These are phyloP conservation scores for Phorcus lineatus DNA, from an alignment of 2,888 invertebrate species.

Conservation along the genomic window DNA sequence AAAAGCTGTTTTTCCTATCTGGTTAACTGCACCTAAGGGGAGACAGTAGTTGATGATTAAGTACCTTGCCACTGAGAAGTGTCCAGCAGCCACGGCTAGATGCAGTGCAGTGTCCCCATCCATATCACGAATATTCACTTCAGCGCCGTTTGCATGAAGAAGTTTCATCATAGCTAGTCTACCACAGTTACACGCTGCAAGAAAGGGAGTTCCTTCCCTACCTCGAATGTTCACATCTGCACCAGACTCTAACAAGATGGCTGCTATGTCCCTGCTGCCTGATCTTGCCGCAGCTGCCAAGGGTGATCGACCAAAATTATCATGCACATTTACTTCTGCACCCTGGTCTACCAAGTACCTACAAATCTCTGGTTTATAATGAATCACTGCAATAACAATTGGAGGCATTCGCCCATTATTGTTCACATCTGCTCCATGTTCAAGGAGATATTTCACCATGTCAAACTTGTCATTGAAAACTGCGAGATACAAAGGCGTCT, in stretches of 20 bases:
- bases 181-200: not conserved
- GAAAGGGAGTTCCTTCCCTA: not conserved
- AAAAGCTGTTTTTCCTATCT: not conserved
- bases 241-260: not conserved
- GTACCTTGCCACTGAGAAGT: not conserved
- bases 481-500: not conserved
- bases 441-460: conserved; percentile 1
- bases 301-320: not conserved
- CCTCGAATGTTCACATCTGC: not conserved
- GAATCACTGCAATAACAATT: not conserved
- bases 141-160: not conserved
- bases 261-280: not conserved
- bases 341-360: not conserved
- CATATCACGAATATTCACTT: not conserved
- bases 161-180: not conserved
- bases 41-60: not conserved
- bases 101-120: conserved; percentile 6
- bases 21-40: not conserved
- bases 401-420: not conserved
- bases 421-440: conserved; percentile 1
- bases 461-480: not conserved
- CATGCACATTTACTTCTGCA: not conserved
- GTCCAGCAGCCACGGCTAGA: not conserved
- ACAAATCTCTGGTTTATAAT: conserved; percentile 7
- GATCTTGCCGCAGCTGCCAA: not conserved